Evolutionary conservation across 2,888 invertebrate species (phyloP).

Genomic region (Lomographa bimaculata): DNA sequence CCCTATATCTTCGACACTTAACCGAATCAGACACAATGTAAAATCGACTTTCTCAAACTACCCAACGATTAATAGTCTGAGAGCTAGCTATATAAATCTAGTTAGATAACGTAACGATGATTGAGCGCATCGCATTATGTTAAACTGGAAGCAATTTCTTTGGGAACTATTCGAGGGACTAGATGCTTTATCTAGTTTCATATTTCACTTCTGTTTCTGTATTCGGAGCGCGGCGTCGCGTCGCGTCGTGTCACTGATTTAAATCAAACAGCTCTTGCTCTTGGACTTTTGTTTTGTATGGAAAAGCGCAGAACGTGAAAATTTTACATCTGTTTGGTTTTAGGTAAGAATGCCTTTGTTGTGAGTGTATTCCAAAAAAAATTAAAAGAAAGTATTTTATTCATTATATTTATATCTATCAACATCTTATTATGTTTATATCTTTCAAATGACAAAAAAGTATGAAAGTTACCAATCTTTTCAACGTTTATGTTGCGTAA

Average conservation of each 20-base stretch:
- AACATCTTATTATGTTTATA: no score
- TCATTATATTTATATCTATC: no score
- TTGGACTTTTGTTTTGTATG: slow-evolving; percentile 21
- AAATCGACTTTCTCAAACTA: slow-evolving; percentile 44
- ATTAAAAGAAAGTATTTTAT: no score
- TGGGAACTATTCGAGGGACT: slow-evolving; percentile 62
- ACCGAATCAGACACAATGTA: slow-evolving; percentile 39
- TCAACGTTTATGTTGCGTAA: no score
- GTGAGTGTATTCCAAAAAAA: no score
- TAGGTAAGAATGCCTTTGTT: no score
- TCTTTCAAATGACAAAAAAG: no score
- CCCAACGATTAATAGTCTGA: slow-evolving; percentile 53
- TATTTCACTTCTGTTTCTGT: slow-evolving; percentile 57
- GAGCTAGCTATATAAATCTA: slow-evolving; percentile 34
- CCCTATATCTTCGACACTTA: no score
- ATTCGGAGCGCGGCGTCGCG: slow-evolving; percentile 41
- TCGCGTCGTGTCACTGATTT: slow-evolving; percentile 37
- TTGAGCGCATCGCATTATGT: slow-evolving; percentile 67
- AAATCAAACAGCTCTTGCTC: slow-evolving; percentile 28
- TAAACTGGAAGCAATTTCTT: slow-evolving; percentile 66
- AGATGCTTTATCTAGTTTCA: slow-evolving; percentile 58
- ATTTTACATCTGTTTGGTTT: no score
- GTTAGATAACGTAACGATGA: slow-evolving; percentile 54
- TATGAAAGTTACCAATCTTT: no score
- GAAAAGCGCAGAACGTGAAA: no score